Percentiles rank a stretch among this genome's conserved stretches.
phyloP scores from a whole-genome alignment of 2,113 vertebrate genomes.

The Trogon melanurus region DNA sequence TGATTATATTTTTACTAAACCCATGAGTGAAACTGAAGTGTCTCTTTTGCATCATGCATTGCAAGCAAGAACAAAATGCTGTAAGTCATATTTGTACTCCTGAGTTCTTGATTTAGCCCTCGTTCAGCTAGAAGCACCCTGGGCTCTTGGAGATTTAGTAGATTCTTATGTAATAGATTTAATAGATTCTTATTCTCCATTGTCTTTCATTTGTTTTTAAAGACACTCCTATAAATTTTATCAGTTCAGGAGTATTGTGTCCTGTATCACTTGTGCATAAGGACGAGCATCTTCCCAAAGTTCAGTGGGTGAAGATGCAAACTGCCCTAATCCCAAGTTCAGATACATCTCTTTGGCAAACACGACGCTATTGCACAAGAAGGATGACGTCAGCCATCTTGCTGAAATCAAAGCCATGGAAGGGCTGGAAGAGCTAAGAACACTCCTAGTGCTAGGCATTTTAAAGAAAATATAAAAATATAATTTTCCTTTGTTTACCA shows the following conservation, averaged over 20 bases:
- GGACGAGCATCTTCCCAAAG: not conserved
- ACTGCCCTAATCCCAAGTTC: not conserved
- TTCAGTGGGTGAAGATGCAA: not conserved
- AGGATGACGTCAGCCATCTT: not conserved
- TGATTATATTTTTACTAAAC: not conserved
- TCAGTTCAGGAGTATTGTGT: accelerated
- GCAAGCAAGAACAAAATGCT: not conserved
- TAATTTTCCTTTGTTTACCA: not conserved
- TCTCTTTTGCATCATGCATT: not conserved
- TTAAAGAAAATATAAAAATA: not conserved
- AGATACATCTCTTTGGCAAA: not conserved
- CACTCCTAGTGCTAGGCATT: not conserved
- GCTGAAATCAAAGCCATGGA: not conserved
- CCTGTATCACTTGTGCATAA: not conserved
- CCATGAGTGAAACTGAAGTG: not conserved
- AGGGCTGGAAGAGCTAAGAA: not conserved
- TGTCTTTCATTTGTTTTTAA: not conserved
- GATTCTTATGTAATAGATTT: not conserved
- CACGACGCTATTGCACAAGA: not conserved
- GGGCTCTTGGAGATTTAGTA: not conserved
- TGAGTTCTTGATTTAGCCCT: not conserved
- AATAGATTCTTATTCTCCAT: not conserved
- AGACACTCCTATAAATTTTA: not conserved
- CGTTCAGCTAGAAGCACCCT: not conserved
- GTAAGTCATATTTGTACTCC: not conserved